These are phyloP conservation scores for Sphyrna mokarran DNA, from an alignment of 2,113 vertebrate species.

Conservation along the genomic window DNA sequence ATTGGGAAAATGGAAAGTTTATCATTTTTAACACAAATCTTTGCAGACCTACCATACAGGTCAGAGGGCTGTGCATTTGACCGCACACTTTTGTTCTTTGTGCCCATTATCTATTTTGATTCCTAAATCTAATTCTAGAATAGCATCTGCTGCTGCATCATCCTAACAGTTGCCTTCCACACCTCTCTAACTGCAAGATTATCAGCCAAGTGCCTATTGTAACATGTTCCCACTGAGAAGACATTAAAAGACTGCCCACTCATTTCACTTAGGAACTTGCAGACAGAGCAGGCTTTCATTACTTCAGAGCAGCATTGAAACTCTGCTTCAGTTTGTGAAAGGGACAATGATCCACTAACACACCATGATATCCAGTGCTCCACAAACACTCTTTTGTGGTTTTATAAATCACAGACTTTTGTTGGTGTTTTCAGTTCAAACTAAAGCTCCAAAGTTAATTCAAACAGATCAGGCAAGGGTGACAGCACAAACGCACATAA, in stretches of 20 bases:
- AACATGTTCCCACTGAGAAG: neutral
- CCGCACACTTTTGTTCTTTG: neutral
- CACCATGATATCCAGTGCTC: neutral
- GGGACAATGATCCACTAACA: neutral
- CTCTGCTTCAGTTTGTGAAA: neutral
- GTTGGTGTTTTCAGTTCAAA: neutral
- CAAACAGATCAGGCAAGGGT: neutral
- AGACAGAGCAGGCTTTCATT: constrained; percentile 1
- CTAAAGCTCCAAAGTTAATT: neutral
- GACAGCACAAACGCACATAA: neutral
- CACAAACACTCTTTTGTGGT: neutral
- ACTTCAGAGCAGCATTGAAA: neutral
- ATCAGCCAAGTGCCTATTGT: neutral
- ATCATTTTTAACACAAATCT: constrained; percentile 3
- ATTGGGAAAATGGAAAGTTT: neutral
- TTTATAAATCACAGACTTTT: neutral
- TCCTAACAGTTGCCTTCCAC: neutral
- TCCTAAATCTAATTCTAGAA: neutral
- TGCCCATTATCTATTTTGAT: too few species aligned
- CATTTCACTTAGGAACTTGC: neutral
- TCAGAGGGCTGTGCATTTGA: neutral
- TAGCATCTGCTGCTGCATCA: neutral
- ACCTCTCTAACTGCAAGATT: neutral
- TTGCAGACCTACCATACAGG: neutral
- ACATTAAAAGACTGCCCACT: neutral